Conservation (phyloP, 2,888 invertebrate genomes). For the Archips crataeganus region DNA sequence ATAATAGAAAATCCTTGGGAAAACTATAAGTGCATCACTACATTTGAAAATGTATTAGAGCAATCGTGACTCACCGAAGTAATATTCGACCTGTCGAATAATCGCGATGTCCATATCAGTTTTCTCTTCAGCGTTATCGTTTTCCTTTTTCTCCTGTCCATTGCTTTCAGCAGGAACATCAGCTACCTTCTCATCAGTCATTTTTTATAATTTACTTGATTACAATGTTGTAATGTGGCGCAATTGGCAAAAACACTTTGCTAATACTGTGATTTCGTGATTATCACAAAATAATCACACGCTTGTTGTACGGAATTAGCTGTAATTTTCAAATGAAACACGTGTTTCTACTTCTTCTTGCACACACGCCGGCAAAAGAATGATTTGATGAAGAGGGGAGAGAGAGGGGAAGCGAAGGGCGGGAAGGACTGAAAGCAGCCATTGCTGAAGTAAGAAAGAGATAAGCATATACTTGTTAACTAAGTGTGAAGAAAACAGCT, state of each 20-base stretch:
- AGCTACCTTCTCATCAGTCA: conserved; percentile 69
- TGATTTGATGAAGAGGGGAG: background rate
- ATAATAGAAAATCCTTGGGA: conserved; percentile 26
- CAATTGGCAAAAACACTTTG: conserved; percentile 23
- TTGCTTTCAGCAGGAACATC: conserved; percentile 65
- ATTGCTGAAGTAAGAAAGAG: conserved; percentile 10
- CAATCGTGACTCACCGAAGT: conserved; percentile 77
- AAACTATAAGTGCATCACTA: conserved; percentile 19
- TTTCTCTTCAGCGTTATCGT: conserved; percentile 54
- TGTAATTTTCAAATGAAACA: conserved; percentile 51
- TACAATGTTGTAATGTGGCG: conserved; percentile 24
- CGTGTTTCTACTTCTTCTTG: conserved; percentile 55
- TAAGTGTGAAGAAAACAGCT: conserved; percentile 12
- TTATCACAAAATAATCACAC: background rate
- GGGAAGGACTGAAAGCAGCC: conserved; percentile 9
- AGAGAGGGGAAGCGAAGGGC: conserved; percentile 19
- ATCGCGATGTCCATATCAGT: conserved; percentile 86
- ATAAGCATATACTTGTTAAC: background rate
- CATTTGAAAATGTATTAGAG: conserved; percentile 6
- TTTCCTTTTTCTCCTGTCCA: conserved; percentile 60
- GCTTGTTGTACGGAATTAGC: background rate
- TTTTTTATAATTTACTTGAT: conserved; percentile 48
- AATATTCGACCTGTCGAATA: conserved; percentile 89
- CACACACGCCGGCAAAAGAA: conserved; percentile 54
- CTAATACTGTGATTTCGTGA: background rate